Conservation (phyloP, 2,797 vertebrate genomes). For the Sciaenops ocellatus region DNA sequence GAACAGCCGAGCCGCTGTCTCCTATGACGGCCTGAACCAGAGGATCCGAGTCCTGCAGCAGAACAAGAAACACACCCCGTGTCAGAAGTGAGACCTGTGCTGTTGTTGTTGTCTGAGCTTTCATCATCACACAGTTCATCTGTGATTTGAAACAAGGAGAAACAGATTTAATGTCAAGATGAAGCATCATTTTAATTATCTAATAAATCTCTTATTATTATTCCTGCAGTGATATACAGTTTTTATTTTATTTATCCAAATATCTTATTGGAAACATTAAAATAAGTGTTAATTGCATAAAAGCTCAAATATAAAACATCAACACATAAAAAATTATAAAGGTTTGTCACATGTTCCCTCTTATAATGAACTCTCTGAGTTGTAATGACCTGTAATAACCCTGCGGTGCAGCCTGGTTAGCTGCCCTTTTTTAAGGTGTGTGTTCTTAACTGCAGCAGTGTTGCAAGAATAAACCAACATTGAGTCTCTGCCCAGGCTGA, state of each 20-base stretch:
- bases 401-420: background rate
- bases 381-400: no score
- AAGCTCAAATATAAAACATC: no score
- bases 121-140: no score
- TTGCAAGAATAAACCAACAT: slow-evolving; percentile 17
- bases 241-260: no score
- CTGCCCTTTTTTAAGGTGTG: background rate
- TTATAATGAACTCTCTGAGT: background rate
- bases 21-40: slow-evolving; percentile 90
- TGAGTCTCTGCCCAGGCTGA: slow-evolving; percentile 8
- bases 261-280: no score
- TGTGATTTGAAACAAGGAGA: no score
- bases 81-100: slow-evolving; percentile 87
- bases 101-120: background rate
- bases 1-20: slow-evolving; percentile 88
- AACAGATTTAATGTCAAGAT: background rate
- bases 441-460: background rate
- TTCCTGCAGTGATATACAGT: no score
- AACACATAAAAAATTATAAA: no score
- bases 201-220: background rate
- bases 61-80: slow-evolving; percentile 92
- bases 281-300: background rate
- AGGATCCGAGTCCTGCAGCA: slow-evolving; percentile 91
- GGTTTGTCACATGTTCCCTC: no score
- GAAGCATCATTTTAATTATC: background rate